phyloP scores from a whole-genome alignment of 2,797 vertebrate genomes.

The Tadarida brasiliensis region DNA sequence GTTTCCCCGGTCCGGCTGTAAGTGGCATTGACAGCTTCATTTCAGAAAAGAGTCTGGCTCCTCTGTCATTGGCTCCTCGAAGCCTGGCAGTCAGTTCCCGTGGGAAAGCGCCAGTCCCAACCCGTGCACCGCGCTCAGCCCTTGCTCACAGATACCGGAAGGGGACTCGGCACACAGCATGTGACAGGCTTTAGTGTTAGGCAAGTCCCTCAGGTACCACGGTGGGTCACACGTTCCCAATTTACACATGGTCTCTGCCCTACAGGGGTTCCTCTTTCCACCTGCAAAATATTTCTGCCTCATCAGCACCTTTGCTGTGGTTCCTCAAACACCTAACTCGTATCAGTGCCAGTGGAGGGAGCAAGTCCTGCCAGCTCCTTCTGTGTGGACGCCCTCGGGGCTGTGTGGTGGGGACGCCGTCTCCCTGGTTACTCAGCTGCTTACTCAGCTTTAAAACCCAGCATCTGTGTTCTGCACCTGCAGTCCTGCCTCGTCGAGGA shows the following conservation, averaged over 20 bases:
- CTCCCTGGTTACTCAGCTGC: neutral
- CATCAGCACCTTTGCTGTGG: neutral
- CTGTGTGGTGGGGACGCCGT: neutral
- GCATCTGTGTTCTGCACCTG: fast-evolving
- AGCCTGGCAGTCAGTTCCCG: neutral
- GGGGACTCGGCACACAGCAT: fast-evolving
- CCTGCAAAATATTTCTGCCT: neutral
- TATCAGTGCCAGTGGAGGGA: neutral
- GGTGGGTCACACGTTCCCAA: neutral
- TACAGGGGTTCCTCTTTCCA: neutral
- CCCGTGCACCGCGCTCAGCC: neutral
- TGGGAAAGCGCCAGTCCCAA: neutral
- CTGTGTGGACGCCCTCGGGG: neutral
- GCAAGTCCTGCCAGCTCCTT: too few relatives aligned
- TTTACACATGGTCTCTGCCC: neutral
- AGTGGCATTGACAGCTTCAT: neutral
- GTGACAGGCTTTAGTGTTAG: neutral
- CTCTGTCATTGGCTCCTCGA: neutral
- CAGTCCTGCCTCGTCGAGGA: neutral
- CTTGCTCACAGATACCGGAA: neutral
- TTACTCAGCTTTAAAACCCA: neutral
- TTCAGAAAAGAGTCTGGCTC: neutral
- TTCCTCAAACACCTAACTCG: neutral
- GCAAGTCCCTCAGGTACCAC: neutral
- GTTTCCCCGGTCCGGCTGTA: neutral